Base-by-base conservation (phyloP, 2,888 invertebrate species). In the Sinelater perroti region DNA sequence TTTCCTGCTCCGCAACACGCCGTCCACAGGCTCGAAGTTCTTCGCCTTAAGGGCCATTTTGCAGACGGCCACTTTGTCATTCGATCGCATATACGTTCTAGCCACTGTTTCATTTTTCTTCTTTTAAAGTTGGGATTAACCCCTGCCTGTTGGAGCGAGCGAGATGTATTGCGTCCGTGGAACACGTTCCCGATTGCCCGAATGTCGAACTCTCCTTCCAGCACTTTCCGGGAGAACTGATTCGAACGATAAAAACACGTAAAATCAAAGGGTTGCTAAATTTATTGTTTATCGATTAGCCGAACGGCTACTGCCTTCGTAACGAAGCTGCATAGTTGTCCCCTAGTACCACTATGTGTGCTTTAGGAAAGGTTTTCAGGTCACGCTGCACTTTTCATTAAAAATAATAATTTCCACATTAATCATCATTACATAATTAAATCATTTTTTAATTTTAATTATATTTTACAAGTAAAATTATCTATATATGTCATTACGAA, bases 1-100 rank as follows among this genome's bases (percentile, higher is more conserved):
- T 66, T 57, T 62, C 63, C 56, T 62, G 55, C 33, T 57, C 51
- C 51, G 33, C 56, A 64, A 61, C 57, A 58, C 51, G 55, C 53
- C 54, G 54, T 55, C 57, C 46, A 62, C 24, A 21, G 57, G 36
- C 45, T 33, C 21, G 31, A 38, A 54, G 20, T 53, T 53, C 35
- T 58, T 58, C 54, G 49, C 58, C 58, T 58, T 49, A 49, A 54
- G 61, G 54, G 49, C 61, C 44, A 61, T 54, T 57, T 54, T 46
- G 50, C 21, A 47, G 53, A 57, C 45, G 50, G 49, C 53, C 42
- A 56, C 60, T 54, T 60, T 60, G 56, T 56, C 49, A 56, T 56
- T 60, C 40, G 56, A 56, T 52, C 56, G 52, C 52, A 52, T 50
- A 52, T 52, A 56, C 53, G 52, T 56, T 53, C 46, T 24, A 35